Evolutionary conservation across 2,888 invertebrate species (phyloP).

Genomic region (Digitonthophagus gazella): DNA sequence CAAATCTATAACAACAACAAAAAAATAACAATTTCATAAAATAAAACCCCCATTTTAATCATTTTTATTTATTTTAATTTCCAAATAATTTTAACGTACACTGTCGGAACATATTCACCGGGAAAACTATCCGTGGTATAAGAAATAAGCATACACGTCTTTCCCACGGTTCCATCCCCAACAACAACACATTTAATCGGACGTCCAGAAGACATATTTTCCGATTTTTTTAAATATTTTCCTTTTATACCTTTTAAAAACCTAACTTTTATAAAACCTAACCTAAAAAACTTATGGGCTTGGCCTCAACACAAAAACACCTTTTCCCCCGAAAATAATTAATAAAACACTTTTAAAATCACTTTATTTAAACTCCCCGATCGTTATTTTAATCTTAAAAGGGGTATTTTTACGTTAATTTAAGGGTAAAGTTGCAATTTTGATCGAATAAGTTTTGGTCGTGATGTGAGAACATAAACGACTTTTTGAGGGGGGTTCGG

Average conservation of each 20-base stretch:
- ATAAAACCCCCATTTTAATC: neutral
- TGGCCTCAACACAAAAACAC: conserved; percentile 23
- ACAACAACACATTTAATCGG: conserved; percentile 92
- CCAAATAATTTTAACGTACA: conserved; percentile 81
- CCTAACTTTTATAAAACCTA: too few relatives aligned
- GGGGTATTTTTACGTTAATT: neutral
- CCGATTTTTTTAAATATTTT: neutral
- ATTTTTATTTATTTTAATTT: neutral
- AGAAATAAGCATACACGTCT: conserved; percentile 91
- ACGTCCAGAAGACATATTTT: conserved; percentile 82
- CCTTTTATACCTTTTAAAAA: conserved; percentile 19
- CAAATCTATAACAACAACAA: conserved; percentile 68
- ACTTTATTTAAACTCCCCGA: neutral
- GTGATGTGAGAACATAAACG: neutral
- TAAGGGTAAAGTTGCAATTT: neutral
- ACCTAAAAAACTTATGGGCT: conserved; percentile 34
- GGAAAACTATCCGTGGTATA: conserved; percentile 93
- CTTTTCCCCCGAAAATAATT: neutral
- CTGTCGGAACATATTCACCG: conserved; percentile 92
- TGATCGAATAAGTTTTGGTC: conserved; percentile 18
- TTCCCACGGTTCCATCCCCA: conserved; percentile 91
- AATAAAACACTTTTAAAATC: neutral
- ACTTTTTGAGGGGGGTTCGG: neutral
- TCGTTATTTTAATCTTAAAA: neutral
- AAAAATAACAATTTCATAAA: conserved; percentile 22